phyloP scores from a whole-genome alignment of 2,888 invertebrate genomes.

The Lasioglossum marginatum region DNA sequence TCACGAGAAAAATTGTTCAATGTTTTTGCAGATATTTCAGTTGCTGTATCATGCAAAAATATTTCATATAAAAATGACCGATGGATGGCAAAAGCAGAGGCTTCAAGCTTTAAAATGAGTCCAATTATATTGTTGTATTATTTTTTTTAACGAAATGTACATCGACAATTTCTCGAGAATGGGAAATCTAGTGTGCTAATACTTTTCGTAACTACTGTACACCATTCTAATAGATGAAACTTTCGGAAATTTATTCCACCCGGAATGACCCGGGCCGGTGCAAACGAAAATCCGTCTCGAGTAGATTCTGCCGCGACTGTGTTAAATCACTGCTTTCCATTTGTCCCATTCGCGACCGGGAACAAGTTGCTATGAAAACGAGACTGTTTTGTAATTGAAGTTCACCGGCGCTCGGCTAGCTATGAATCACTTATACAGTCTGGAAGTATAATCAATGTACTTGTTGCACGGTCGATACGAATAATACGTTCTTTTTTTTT shows the following conservation, averaged over 20 bases:
- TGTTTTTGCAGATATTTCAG: not conserved
- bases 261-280: not conserved
- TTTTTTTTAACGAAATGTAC: not conserved
- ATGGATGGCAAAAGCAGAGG: not conserved
- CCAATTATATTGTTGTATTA: not conserved
- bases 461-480: constrained; percentile 51
- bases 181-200: not conserved
- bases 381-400: constrained; percentile 41
- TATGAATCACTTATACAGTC: constrained; percentile 50
- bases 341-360: not conserved
- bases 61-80: too few species aligned
- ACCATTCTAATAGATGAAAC: not conserved
- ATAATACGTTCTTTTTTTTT: constrained; percentile 35
- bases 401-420: constrained; percentile 8
- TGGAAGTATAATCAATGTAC: constrained; percentile 56
- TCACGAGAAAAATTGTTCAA: not conserved
- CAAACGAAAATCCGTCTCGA: not conserved
- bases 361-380: constrained; percentile 17
- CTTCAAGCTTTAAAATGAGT: not conserved
- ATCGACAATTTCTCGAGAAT: not conserved
- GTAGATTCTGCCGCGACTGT: not conserved
- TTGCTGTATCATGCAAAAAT: not conserved
- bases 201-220: not conserved
- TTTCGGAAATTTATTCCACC: not conserved
- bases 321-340: not conserved